Base-by-base conservation (phyloP, 2,888 invertebrate species). In the Fragum sueziense region DNA sequence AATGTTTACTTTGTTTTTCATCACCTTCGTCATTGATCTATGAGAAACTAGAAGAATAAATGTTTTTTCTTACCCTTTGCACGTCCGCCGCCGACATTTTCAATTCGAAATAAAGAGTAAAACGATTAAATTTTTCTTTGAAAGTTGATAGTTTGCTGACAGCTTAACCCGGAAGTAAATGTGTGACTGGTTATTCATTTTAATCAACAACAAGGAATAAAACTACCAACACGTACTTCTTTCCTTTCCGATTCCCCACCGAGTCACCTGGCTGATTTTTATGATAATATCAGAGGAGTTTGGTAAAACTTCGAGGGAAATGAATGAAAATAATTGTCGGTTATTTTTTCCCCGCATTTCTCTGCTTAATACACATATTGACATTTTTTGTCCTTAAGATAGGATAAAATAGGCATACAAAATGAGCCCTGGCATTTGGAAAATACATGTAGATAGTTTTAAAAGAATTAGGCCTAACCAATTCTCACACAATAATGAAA, bases 91-190 rank as follows among this genome's bases (percentile, higher is more conserved):
- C 70, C 0, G 70, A 70, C 70, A 70, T 70, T 0, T 70, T 31
- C 2, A 3, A 52, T 54, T 29, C 47, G 14, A 37, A 47, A 2
- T 4, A n/a, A 2, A 47, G 17, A 9, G 57, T 29, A 51, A n/a
- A 22, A 25, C 25, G 33, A 3, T 34, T 34, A n/a, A 70, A 31
- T 70, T 54, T 25, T 33, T 70, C 34, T 6, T 34, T 33, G 34
- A 34, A 33, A 57, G 57, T 1, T 31, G 57, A 22, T 33, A 20
- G 3, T 25, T n/a, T 7, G 29, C 14, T 33, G 54, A 41, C n/a
- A n/a, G 37, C 41, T 41, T 34, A 70, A 70, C 70, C 70, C 70
- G 70, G 70, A 70, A 70, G 70, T 70, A 57, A 11, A 25, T 22
- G 17, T 9, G 9, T 29, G 61, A 33, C 61, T 31, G 61, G 61